A percentile compares a stretch with the other conserved stretches of the same genome.
Conservation (phyloP, 2,888 invertebrate species). For the Drosophila lacicola region DNA sequence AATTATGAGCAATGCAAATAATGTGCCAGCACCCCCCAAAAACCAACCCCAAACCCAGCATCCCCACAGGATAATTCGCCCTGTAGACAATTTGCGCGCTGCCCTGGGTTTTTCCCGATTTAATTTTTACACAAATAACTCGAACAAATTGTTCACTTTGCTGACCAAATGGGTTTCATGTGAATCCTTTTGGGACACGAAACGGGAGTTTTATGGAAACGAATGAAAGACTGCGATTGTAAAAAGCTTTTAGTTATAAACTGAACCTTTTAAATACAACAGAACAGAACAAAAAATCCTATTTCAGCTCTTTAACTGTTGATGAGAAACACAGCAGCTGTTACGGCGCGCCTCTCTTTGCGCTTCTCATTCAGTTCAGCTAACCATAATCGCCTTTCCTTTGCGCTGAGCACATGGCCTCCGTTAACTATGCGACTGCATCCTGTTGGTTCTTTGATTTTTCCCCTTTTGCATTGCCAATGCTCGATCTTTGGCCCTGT, state of each 20-base stretch:
- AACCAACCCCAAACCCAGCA: background rate
- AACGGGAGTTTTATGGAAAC: background rate
- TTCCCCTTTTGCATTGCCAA: conserved; percentile 39
- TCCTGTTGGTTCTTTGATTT: conserved; percentile 40
- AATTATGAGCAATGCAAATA: conserved; percentile 76
- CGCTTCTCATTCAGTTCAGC: conserved; percentile 18
- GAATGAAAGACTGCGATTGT: background rate
- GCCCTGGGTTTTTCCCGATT: conserved; percentile 29
- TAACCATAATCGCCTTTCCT: conserved; percentile 59
- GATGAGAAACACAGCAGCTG: conserved; percentile 39
- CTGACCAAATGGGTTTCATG: conserved; percentile 53
- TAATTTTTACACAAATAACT: conserved; percentile 70
- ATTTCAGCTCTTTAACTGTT: background rate
- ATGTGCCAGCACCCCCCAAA: conserved; percentile 38
- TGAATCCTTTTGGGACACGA: background rate
- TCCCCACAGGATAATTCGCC: conserved; percentile 10
- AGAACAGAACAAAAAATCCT: background rate
- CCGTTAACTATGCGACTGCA: conserved; percentile 21
- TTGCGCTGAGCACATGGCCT: conserved; percentile 25
- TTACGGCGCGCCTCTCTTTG: conserved; percentile 12
- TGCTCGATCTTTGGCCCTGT: conserved; percentile 58
- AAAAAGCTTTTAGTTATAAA: background rate
- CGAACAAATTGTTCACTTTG: conserved; percentile 73
- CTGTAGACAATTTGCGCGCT: conserved; percentile 5
- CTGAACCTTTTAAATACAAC: background rate